Evolutionary conservation across 2,113 vertebrate species (phyloP), one percentile per base, ranked within the genome.

Genomic region (Triplophysa tibetana): DNA sequence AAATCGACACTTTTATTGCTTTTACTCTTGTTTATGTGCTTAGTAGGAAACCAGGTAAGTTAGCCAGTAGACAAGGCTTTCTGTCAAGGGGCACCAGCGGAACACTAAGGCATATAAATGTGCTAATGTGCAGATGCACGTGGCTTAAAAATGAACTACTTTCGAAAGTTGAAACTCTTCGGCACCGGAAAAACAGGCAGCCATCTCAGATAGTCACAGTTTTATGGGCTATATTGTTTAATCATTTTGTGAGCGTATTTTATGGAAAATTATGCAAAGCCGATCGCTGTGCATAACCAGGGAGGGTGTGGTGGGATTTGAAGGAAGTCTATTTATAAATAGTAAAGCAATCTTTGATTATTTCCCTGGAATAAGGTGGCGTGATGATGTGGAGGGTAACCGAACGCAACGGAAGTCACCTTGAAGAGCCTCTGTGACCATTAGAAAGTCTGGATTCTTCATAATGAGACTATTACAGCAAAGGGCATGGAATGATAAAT

Each of bases 191-290:
- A 73, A 60, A 70, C 50, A 58, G 61, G 66, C 75, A 56, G 10
- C 12, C 29, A 67, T 63, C 29, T 52, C 61, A 19, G 43, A 45
- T n/a, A 73, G 58, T 68, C 41, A 19, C 62, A 23, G 56, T 80
- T 21, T 68, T 65, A 58, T 74, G 48, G 54, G 43, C 65, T 64
- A 75, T 33, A 69, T 24, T 54, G 52, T 78, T 69, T 79, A 84
- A 82, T 82, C 79, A 11, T 29, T 81, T 70, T 82, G 52, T n/a
- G 38, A 21, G 54, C 16, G 56, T 61, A 29, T 77, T 56, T 69
- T 58, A 75, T 82, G 77, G 74, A 84, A 58, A 80, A 82, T 75
- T 78, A 81, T 75, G 74, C 48, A 78, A 82, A 70, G 65, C 56
- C 21, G 63, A 29, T 74, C 56, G 52, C 33, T 16, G 23, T 64